phyloP scores from a whole-genome alignment of 2,113 vertebrate genomes.

The Gobius niger region DNA sequence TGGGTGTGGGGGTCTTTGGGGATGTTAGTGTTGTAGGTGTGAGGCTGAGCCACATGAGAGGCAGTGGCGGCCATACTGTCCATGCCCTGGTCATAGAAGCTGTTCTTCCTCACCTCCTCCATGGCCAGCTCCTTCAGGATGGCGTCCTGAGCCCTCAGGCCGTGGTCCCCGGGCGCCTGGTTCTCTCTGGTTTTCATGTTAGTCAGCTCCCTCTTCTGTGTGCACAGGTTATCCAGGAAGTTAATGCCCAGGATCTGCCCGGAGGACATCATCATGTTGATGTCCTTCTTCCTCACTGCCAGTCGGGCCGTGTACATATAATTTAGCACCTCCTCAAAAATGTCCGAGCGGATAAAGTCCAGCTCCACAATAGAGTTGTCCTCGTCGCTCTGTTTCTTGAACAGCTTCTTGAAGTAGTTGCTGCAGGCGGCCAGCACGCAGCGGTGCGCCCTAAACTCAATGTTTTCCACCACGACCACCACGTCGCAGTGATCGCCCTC shows the following conservation, averaged over 20 bases:
- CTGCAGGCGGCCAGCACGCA: constrained; percentile 94
- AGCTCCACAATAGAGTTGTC: constrained; percentile 95
- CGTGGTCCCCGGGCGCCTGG: constrained; percentile 94
- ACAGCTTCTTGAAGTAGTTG: constrained; percentile 96
- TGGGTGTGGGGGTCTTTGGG: constrained; percentile 79
- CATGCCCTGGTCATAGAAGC: constrained; percentile 97
- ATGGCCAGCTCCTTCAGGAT: constrained; percentile 95
- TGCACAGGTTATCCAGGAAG: constrained; percentile 93
- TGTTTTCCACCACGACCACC: constrained; percentile 95
- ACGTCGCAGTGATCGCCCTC: constrained; percentile 96
- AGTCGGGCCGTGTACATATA: constrained; percentile 96
- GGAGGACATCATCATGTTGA: constrained; percentile 95
- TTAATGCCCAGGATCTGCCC: constrained; percentile 93
- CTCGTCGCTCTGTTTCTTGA: constrained; percentile 94
- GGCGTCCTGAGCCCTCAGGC: constrained; percentile 93
- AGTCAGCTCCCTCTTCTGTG: constrained; percentile 92
- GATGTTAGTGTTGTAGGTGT: constrained; percentile 92
- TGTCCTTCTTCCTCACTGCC: constrained; percentile 92
- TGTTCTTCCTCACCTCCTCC: constrained; percentile 95
- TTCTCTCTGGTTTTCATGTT: constrained; percentile 84
- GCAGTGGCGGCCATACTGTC: constrained; percentile 90
- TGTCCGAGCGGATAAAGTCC: constrained; percentile 94
- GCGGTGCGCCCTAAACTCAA: constrained; percentile 92
- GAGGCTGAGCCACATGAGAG: constrained; percentile 89
- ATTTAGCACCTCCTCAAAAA: constrained; percentile 94